phyloP scores from a whole-genome alignment of 1,140 invertebrate species.

The Nasonia longicornis region DNA sequence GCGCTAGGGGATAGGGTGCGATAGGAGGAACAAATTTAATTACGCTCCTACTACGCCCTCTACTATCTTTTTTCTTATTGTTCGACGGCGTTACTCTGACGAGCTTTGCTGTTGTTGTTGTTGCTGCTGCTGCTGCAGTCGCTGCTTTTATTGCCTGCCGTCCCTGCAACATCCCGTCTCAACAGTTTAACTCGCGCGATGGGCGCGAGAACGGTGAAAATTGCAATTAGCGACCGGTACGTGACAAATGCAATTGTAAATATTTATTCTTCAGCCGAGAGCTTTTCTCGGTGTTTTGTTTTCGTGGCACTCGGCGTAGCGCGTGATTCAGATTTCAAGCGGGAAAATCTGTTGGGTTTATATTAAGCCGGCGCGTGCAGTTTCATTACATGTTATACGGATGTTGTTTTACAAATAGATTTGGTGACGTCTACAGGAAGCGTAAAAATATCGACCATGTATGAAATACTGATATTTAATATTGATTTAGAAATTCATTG shows the following conservation, averaged over 20 bases:
- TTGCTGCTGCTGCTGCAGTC: neutral
- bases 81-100: neutral
- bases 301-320: too few relatives aligned
- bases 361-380: too few relatives aligned
- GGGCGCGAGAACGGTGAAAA: neutral
- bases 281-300: neutral
- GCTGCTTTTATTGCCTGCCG: neutral
- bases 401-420: too few relatives aligned
- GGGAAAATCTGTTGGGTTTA: neutral
- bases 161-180: neutral
- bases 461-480: too few relatives aligned
- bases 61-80: neutral
- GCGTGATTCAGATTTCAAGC: too few relatives aligned
- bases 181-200: neutral
- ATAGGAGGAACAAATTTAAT: conserved; percentile 22
- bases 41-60: neutral
- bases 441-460: too few relatives aligned
- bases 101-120: neutral
- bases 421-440: too few relatives aligned
- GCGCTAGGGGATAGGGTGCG: too few relatives aligned
- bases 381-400: too few relatives aligned
- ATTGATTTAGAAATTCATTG: too few relatives aligned
- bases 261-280: neutral
- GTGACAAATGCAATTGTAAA: conserved; percentile 2
- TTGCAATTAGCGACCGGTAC: conserved; percentile 6